Evolutionary conservation across 2,113 vertebrate genomes (phyloP), one percentile per base, ranked within the genome.

Genomic region (Poicephalus gulielmi): DNA sequence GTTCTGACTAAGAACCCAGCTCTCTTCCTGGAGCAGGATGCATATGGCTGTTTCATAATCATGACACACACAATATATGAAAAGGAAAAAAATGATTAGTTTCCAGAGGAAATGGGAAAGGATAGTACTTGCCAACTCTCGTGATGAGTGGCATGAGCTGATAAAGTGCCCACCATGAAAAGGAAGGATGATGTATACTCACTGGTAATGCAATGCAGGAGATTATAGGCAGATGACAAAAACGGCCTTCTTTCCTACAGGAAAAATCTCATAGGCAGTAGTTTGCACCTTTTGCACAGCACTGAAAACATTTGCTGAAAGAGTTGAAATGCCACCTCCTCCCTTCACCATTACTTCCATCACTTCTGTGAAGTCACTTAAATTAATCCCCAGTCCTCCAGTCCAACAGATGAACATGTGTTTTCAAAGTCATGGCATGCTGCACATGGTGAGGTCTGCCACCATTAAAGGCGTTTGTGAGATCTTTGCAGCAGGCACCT

Each of bases 61-160:
- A 13, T 63, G 46, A 44, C 35, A 90, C 17, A 52, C 0, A 0
- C 7, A 46, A 70, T 44, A 23, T 2, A 30, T 4, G 6, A 69
- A 66, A 86, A 80, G 41, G 27, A 44, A 92, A 79, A 83, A 71
- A 66, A n/a, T 39, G 37, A 68, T 63, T 6, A 28, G 8, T 35
- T 95, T 89, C 83, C 52, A 74, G 60, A 68, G 14, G 57, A 9
- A 90, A 66, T 0, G 3, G 44, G 76, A 79, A 39, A 9, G n/a
- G 41, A 33, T 27, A 39, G 47, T 39, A 63, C 25, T 84, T 41
- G 46, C 31, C 35, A 90, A 15, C 10, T 84, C 50, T 66, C 25
- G 5, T 9, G 17, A 49, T 41, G 33, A 13, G 2, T 31, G 20
- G 11, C 22, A 62, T 22, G 50, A 70, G 7, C 23, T 55, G 43